Evolutionary conservation across 2,797 vertebrate species (phyloP), one percentile per base, ranked within the genome.

Genomic region (Melopsittacus undulatus): DNA sequence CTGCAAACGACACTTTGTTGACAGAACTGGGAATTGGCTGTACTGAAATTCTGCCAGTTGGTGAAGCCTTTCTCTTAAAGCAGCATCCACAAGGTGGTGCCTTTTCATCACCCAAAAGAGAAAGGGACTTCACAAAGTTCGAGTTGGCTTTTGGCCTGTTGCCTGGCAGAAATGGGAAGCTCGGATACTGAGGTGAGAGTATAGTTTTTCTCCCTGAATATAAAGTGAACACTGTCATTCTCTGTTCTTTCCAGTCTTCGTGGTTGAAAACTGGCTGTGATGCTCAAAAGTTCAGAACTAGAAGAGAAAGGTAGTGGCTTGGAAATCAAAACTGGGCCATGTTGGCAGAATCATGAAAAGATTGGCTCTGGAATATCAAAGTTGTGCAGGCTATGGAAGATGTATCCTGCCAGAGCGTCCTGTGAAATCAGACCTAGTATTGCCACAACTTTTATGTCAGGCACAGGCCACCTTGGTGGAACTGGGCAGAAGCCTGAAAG

Each of bases 31-130:
- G 57, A 46, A 49, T 49, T 70, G 66, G 17, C 26, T 83, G 3
- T 43, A 29, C 21, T 63, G 38, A 12, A 62, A 5, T 70, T 27
- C 57, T 86, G 26, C 30, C 11, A 5, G 13, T 56, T 45, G 26
- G 23, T 83, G 48, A 54, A 70, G 40, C 18, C 27, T 73, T 73
- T 70, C 34, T 81, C 26, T 24, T 17, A 29, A 64, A 68, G 20
- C 23, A 29, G 10, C 49, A 42, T 72, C 97, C 97, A 96, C 94
- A 83, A 97, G 97, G 83, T 97, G 97, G 97, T 81, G 87, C 94
- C 43, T 96, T 95, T 91, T 96, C 96, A 92, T 93, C 85, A 93
- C 76, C 10, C 12, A 11, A 74, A 64, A 49, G 27, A 17, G 23
- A 45, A 51, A 67, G 42, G 36, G 66, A 5, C 23, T 75, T 73